Conservation (phyloP, 2,797 vertebrate species). For the Odontamblyopus lacepedii region DNA sequence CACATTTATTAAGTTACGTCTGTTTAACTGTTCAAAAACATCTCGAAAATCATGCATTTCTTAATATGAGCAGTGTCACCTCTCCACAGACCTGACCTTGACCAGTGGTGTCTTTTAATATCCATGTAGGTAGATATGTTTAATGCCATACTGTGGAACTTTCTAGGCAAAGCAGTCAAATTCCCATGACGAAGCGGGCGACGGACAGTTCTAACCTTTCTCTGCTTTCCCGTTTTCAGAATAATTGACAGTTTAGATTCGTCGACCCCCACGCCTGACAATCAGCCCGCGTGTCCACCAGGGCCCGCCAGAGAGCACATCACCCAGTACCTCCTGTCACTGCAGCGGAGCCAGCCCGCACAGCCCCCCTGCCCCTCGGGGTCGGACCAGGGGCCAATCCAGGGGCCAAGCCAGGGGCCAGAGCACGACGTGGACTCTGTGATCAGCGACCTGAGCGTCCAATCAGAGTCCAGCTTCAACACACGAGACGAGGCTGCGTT, state of each 20-base stretch:
- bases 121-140: no score
- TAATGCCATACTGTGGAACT: no score
- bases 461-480: conserved; percentile 86
- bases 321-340: conserved; percentile 55
- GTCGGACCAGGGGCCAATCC: background rate
- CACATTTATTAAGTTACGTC: no score
- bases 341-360: conserved; percentile 8
- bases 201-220: no score
- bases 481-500: conserved; percentile 89
- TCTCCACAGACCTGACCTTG: no score
- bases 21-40: no score
- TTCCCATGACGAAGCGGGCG: no score
- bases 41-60: no score
- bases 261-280: background rate
- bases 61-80: no score
- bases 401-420: conserved; percentile 37
- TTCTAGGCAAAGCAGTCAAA: no score
- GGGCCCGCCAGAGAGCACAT: conserved; percentile 32
- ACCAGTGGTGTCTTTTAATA: no score
- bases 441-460: conserved; percentile 81
- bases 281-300: background rate
- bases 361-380: background rate
- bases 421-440: conserved; percentile 73
- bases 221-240: conserved; percentile 24
- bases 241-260: conserved; percentile 4